These are phyloP conservation scores for Crotalus viridis DNA, from an alignment of 2,113 vertebrate genomes.

Conservation along the genomic window DNA sequence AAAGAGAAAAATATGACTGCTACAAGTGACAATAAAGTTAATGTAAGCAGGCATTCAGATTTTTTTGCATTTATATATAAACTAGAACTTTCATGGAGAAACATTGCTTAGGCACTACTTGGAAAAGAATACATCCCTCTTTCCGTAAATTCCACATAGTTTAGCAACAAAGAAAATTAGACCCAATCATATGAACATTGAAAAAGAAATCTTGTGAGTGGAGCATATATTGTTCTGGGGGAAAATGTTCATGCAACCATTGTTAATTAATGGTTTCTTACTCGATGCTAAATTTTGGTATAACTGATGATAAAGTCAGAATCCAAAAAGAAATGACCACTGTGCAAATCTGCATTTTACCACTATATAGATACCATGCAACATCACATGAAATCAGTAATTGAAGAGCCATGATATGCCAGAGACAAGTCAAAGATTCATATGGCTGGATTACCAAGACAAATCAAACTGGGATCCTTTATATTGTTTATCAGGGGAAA, in stretches of 20 bases:
- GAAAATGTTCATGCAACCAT: not conserved
- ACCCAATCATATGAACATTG: not conserved
- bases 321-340: not conserved
- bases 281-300: not conserved
- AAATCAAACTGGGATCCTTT: not conserved
- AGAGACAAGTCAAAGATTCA: not conserved
- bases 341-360: not conserved
- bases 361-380: not conserved
- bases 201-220: not conserved
- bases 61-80: fast-evolving
- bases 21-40: not conserved
- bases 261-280: not conserved
- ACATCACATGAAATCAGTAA: not conserved
- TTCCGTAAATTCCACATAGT: not conserved
- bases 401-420: not conserved
- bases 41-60: fast-evolving
- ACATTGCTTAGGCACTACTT: not conserved
- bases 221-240: not conserved
- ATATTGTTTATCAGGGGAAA: not conserved
- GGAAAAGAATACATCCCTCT: not conserved
- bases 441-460: not conserved
- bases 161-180: not conserved
- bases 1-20: fast-evolving
- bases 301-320: not conserved
- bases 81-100: not conserved